Base-by-base conservation (phyloP, 2,888 invertebrate genomes). In the Choreutis nemorana region DNA sequence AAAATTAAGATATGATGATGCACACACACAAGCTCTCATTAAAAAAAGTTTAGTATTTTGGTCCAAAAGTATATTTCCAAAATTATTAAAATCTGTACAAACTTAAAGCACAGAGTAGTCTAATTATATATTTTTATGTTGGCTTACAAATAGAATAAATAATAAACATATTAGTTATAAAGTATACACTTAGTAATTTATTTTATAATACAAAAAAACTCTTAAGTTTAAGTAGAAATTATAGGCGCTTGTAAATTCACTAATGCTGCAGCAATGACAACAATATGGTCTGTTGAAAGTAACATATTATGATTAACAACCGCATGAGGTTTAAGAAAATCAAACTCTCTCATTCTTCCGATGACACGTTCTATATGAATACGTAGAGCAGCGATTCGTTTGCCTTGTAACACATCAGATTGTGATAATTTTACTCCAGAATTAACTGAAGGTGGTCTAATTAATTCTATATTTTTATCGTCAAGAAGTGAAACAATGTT, bases 21-120 rank as follows among this genome's bases (percentile, higher is more conserved):
- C 27, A 9, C 23, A 23, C 12, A 18, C 18, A 15, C 9, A 28
- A 24, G 24, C 27, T 18, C 22, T 31, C 16, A 23, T 31, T 14
- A 28, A 28, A 28, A 31, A 31, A 8, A 15, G 13, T 23, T 16
- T 9, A 11, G 10, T 25, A 30, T 30, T 30, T 30, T 25, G 30
- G 30, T 30, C 30, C 15, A 30, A 30, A 30, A 30, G 25, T 24
- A 30, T 30, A 30, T 25, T 30, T 30, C 25, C 24, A 15, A 16
- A 30, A 24, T 25, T 30, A 30, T 30, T 16, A 30, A 14, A 23
- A 30, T 30, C 30, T 30, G 30, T 30, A 18, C 11, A 24, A 30
- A 24, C 13, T 24, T 6, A 30, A 30, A 13, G 10, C 8, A 29
- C 23, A 10, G 23, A 29, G 9, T 30, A 30, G 25, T 18, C 9